Evolutionary conservation across 2,113 vertebrate genomes (phyloP).

Genomic region (Grammomys dolichurus): DNA sequence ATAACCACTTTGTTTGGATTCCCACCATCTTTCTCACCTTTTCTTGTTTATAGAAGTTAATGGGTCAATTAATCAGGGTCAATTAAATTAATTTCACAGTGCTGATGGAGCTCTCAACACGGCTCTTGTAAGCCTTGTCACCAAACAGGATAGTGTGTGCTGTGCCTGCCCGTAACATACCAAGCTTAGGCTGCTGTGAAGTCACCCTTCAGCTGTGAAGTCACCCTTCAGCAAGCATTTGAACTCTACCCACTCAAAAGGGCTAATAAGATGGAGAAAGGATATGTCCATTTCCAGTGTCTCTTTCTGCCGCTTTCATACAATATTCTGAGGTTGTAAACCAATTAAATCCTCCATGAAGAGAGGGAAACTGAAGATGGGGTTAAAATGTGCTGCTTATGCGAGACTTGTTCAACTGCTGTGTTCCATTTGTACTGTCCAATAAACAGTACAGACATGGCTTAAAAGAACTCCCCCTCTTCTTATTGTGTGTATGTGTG

Average conservation of each 20-base stretch:
- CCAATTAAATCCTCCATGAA: neutral
- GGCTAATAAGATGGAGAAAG: neutral
- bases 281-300: neutral
- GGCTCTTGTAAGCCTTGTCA: neutral
- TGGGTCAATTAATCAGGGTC: neutral
- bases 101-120: neutral
- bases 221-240: neutral
- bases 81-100: neutral
- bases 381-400: neutral
- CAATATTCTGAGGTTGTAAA: neutral
- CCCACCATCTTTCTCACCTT: neutral
- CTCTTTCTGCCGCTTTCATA: neutral
- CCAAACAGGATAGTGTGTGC: neutral
- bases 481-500: neutral
- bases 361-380: neutral
- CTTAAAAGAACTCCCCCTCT: neutral
- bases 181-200: neutral
- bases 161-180: neutral
- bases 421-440: no score
- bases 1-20: no score
- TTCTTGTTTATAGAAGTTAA: neutral
- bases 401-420: neutral
- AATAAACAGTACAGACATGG: neutral
- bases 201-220: no score
- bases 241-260: no score